Evolutionary conservation across 2,113 vertebrate genomes (phyloP), one percentile per base, ranked within the genome.

Genomic region (Nerophis ophidion): DNA sequence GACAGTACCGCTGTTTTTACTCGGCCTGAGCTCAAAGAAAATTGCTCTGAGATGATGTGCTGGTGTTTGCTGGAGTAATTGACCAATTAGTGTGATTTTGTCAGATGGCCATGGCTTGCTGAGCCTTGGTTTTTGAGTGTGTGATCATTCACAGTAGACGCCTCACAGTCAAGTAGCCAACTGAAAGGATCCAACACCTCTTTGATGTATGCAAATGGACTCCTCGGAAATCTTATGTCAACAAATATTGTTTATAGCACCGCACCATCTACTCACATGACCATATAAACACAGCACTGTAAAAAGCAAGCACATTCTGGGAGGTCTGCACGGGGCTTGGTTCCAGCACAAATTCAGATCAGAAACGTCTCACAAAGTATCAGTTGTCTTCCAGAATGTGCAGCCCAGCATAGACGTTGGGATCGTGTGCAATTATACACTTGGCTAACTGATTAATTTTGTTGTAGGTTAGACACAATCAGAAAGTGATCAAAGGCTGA

Each of bases 51-150:
- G 84, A 81, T 64, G 62, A 77, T 59, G 68, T 51, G 33, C 58
- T 60, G 66, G 53, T 77, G 63, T 70, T 63, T 57, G 59, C 63
- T 59, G 57, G 56, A 38, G 82, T 88, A 88, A 86, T 84, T 81
- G 79, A 82, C 62, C 81, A 86, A 85, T 86, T 87, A 83, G 86
- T 83, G 80, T 71, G 68, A 78, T 82, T 74, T 75, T 79, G 54
- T 78, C 65, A 77, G 73, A 80, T 74, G 72, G 71, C 64, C 69
- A 45, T 56, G 79, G 64, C 76, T 83, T 68, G 60, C 75, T 74
- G 64, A 83, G 72, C 56, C 45, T 57, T 47, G 60, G 68, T 71
- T 67, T 26, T 81, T 52, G 65, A 73, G 63, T 74, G 81, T 79
- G 57, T 70, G 74, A 83, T 85, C 77, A 60, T 63, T 84, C 57